Evolutionary conservation across 2,113 vertebrate genomes (phyloP).

Genomic region (Oncorhynchus clarkii): DNA sequence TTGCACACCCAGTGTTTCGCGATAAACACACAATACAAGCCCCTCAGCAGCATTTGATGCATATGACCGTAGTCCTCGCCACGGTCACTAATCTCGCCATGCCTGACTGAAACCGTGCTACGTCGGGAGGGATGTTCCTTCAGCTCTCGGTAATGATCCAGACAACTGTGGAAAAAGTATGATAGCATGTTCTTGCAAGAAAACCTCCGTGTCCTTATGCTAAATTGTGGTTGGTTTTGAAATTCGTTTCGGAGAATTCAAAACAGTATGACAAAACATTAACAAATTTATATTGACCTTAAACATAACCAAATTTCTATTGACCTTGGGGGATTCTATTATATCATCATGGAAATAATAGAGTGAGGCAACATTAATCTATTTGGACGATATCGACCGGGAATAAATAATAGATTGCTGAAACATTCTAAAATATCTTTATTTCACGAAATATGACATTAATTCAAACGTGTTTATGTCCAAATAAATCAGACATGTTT

Average conservation of each 20-base stretch:
- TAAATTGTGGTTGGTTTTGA: not conserved
- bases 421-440: not conserved
- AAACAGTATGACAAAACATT: not conserved
- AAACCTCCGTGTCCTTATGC: not conserved
- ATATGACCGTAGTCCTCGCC: constrained; percentile 43
- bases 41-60: constrained; percentile 67
- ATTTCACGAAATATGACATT: not conserved
- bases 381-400: constrained; percentile 80
- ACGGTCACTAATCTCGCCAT: constrained; percentile 54
- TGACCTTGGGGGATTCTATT: not conserved
- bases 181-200: not conserved
- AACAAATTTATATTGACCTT: not conserved
- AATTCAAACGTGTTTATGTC: not conserved
- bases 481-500: not conserved
- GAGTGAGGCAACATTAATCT: constrained; percentile 1
- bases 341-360: not conserved
- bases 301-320: no score
- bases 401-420: constrained; percentile 69
- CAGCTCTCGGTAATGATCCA: not conserved
- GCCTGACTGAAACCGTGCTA: constrained; percentile 54
- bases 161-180: not conserved
- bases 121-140: constrained; percentile 35
- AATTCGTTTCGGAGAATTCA: not conserved
- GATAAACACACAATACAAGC: constrained; percentile 62
- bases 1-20: constrained; percentile 46